Evolutionary conservation across 2,888 invertebrate species (phyloP).

Genomic region (Perizoma flavofasciatum): DNA sequence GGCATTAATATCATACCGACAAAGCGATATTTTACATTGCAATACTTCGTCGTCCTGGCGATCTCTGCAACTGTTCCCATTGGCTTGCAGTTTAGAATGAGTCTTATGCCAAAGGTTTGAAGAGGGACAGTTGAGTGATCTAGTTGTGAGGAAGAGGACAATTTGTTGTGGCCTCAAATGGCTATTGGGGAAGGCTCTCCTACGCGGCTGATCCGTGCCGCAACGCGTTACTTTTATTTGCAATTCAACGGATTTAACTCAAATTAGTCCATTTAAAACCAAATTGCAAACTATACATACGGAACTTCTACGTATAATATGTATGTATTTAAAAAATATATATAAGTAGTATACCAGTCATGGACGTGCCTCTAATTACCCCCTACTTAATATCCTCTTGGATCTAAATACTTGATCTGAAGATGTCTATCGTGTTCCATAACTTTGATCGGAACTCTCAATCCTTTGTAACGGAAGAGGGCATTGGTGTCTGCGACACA

Average conservation of each 20-base stretch:
- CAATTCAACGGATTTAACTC: constrained; percentile 1
- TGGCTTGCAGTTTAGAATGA: constrained; percentile 62
- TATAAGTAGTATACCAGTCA: too few species aligned
- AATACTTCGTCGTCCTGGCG: constrained; percentile 58
- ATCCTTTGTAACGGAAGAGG: too few species aligned
- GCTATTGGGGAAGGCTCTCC: constrained; percentile 76
- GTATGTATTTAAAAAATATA: too few species aligned
- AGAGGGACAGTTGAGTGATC: constrained; percentile 62
- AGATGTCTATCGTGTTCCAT: too few species aligned
- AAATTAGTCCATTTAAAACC: too few species aligned
- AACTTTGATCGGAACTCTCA: too few species aligned
- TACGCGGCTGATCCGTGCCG: constrained; percentile 64
- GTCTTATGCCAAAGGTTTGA: constrained; percentile 63
- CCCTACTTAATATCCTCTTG: too few species aligned
- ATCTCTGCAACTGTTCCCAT: constrained; percentile 57
- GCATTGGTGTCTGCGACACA: too few species aligned
- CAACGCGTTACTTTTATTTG: constrained; percentile 5
- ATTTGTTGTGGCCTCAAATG: constrained; percentile 82
- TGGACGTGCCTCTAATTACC: too few species aligned
- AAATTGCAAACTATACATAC: too few species aligned
- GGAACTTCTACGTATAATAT: too few species aligned
- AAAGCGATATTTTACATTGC: constrained; percentile 42
- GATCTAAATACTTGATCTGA: too few species aligned
- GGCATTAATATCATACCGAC: constrained; percentile 20
- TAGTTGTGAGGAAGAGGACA: constrained; percentile 73